Base-by-base conservation (phyloP, 2,888 invertebrate genomes). In the Acanthacorydalis orientalis region DNA sequence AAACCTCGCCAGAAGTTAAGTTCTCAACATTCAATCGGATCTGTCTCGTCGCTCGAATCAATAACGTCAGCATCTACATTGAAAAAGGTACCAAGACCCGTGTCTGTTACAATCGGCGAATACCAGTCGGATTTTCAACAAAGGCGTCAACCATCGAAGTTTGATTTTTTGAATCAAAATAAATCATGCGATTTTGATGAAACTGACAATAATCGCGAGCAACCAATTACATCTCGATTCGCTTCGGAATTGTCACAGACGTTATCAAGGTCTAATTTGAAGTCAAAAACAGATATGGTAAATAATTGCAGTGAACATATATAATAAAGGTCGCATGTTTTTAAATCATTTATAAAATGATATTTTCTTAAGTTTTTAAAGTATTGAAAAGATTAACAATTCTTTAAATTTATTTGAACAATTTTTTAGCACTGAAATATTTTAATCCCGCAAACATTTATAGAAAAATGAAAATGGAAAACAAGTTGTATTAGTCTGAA, bases 231-330 rank as follows among this genome's bases (percentile, higher is more conserved):
- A 12, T 78, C 78, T 57, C 73, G 78, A 56, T 67, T 86, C 49
- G 83, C 83, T 56, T 78, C 78, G 49, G 85, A 86, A 67, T 67
- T 86, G 53, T 78, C 75, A 48, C 75, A 82, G 50, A 86, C 85
- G 7, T 65, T 86, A 51, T 82, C 81, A 56, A 75, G 84, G 60
- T 83, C 85, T 47, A 83, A 85, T 69, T 70, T 85, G 57, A 76
- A 75, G 58, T 79, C 23, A 23, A 23, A 6, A 23, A 23, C 23
- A 23, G 23, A 23, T 23, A 78, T 23, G 23, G 23, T 23, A 23
- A 23, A 23, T 23, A 23, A 23, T 23, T 23, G 6, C 23, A 23
- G 2, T 4, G 23, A 23, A 23, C 2, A 23, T 23, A 23, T 23
- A 4, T 23, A 23, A 2, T 23, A 23, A 23, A 4, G 6, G 6